Conservation (phyloP, 1,140 invertebrate species). For the Megathymus violae region DNA sequence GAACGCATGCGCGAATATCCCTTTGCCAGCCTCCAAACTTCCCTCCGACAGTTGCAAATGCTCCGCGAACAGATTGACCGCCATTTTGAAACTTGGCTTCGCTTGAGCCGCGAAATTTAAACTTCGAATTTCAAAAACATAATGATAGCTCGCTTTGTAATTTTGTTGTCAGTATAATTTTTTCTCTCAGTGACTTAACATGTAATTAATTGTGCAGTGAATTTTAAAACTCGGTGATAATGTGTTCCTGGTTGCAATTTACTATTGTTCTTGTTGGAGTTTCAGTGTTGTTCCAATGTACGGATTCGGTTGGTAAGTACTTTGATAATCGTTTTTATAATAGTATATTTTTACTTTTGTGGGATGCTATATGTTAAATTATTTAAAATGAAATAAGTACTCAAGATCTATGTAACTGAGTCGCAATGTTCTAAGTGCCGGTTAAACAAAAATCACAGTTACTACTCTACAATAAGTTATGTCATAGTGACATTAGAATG, state of each 20-base stretch:
- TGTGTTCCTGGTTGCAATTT: slow-evolving; percentile 54
- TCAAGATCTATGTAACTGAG: too few relatives aligned
- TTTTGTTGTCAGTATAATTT: neutral
- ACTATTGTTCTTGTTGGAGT: slow-evolving; percentile 62
- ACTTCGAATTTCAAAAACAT: slow-evolving; percentile 13
- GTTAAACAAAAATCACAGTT: too few relatives aligned
- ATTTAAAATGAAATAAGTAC: too few relatives aligned
- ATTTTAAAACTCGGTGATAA: slow-evolving; percentile 51
- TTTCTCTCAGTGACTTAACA: slow-evolving; percentile 27
- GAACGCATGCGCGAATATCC: slow-evolving; percentile 44
- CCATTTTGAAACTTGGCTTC: slow-evolving; percentile 34
- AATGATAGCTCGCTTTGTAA: slow-evolving; percentile 1
- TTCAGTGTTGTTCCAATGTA: slow-evolving; percentile 74
- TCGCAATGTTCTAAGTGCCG: too few relatives aligned
- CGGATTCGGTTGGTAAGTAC: slow-evolving; percentile 75
- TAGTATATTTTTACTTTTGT: too few relatives aligned
- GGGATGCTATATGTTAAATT: too few relatives aligned
- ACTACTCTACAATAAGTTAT: too few relatives aligned
- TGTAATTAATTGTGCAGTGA: slow-evolving; percentile 28
- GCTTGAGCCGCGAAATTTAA: slow-evolving; percentile 27
- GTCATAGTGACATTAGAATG: too few relatives aligned
- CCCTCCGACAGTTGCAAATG: slow-evolving; percentile 44
- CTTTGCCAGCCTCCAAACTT: slow-evolving; percentile 34
- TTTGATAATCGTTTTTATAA: neutral
- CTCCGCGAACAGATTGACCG: slow-evolving; percentile 34